phyloP scores from a whole-genome alignment of 2,797 vertebrate genomes.

The Chrosomus eos region DNA sequence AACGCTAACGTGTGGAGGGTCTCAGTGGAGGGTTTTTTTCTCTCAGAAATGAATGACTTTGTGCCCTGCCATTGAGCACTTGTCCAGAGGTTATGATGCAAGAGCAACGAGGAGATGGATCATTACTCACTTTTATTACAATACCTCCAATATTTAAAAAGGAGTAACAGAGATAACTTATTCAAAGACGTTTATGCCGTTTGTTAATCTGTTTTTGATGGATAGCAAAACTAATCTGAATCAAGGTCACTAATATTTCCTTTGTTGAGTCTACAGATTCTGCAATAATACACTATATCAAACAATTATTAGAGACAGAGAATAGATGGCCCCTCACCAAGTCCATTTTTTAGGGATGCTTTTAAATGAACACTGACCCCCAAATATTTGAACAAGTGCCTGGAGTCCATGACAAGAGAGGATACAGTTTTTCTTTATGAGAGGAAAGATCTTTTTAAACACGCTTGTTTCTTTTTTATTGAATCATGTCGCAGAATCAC shows the following conservation, averaged over 20 bases:
- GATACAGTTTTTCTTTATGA: slow-evolving; percentile 40
- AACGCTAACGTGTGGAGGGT: slow-evolving; percentile 35
- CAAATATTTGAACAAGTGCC: slow-evolving; percentile 44
- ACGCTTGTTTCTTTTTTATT: slow-evolving; percentile 38
- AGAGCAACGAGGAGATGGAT: slow-evolving; percentile 14
- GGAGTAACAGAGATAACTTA: slow-evolving; percentile 28
- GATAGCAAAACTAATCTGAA: slow-evolving; percentile 35
- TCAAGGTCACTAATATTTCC: slow-evolving; percentile 31
- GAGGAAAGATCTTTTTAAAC: slow-evolving; percentile 41
- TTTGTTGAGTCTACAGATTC: slow-evolving; percentile 44
- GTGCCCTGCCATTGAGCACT: slow-evolving; percentile 35
- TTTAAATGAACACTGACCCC: slow-evolving; percentile 33
- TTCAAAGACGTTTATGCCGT: slow-evolving; percentile 25
- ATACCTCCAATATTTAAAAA: slow-evolving; percentile 41
- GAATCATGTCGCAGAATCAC: slow-evolving; percentile 43
- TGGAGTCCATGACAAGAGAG: slow-evolving; percentile 27
- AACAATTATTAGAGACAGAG: slow-evolving; percentile 20
- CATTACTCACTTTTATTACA: slow-evolving; percentile 49
- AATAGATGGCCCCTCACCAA: slow-evolving; percentile 29
- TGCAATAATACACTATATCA: slow-evolving; percentile 12
- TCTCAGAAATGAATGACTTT: slow-evolving; percentile 36
- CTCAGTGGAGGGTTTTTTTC: slow-evolving; percentile 9
- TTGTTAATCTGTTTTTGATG: slow-evolving; percentile 32
- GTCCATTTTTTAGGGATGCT: slow-evolving; percentile 24
- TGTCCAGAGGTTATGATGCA: slow-evolving; percentile 47